Evolutionary conservation across 2,888 invertebrate species (phyloP).

Genomic region (Aleiodes testaceus): DNA sequence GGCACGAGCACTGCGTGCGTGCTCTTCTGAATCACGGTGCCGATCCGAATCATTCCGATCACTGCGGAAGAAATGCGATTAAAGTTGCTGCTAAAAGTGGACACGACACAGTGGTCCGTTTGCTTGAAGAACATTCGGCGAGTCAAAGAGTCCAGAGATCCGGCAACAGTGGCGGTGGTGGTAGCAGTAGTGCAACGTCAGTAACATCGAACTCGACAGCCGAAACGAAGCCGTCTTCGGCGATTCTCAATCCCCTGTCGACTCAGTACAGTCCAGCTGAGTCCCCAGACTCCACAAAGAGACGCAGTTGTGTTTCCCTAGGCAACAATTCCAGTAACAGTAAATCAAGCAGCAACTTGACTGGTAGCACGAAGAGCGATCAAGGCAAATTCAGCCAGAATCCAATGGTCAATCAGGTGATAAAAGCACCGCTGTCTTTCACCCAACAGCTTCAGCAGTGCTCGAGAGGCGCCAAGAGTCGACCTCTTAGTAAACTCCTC

Average conservation of each 20-base stretch:
- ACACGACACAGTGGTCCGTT: constrained; percentile 87
- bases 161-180: constrained; percentile 58
- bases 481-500: constrained; percentile 79
- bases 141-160: constrained; percentile 69
- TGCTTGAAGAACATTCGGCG: constrained; percentile 79
- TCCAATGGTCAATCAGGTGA: constrained; percentile 69
- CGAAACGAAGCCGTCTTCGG: constrained; percentile 79
- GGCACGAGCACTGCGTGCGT: constrained; percentile 93
- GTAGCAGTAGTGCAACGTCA: constrained; percentile 72
- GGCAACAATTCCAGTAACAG: constrained; percentile 85
- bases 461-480: constrained; percentile 80
- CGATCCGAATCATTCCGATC: constrained; percentile 88
- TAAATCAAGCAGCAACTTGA: constrained; percentile 86
- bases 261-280: constrained; percentile 73
- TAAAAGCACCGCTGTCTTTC: constrained; percentile 84
- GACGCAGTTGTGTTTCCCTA: constrained; percentile 76
- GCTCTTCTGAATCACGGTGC: constrained; percentile 88
- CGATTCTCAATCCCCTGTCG: constrained; percentile 74
- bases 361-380: constrained; percentile 80
- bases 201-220: constrained; percentile 76
- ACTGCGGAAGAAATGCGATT: constrained; percentile 89
- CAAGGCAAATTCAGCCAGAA: constrained; percentile 72
- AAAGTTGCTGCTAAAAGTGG: constrained; percentile 94
- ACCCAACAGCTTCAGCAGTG: constrained; percentile 94
- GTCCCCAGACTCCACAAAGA: constrained; percentile 73